Evolutionary conservation across 2,797 vertebrate genomes (phyloP), one percentile per base, ranked within the genome.

Genomic region (Nyctalus aviator): DNA sequence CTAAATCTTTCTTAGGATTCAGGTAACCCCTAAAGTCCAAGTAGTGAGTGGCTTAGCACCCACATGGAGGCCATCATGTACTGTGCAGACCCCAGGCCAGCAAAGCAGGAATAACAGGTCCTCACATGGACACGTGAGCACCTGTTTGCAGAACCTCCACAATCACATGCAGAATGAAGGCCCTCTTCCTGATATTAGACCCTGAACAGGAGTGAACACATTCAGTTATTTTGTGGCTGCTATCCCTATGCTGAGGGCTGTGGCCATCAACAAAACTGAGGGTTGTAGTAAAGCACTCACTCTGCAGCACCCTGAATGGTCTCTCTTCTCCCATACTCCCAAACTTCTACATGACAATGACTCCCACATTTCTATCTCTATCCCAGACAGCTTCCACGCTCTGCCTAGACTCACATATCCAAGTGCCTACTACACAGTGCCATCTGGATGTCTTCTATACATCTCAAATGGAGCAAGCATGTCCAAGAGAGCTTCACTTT

Each of bases 1-100:
- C 20, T 77, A 64, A 44, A 46, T 71, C 50, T 87, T 89, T 84
- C 41, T 88, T 64, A 73, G 87, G 68, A 89, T 93, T 44, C 87
- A 50, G 76, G 55, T 88, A 75, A 66, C 15, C 44, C 55, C n/a
- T 21, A 32, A 27, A 27, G 84, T 77, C 46, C 53, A 69, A 18
- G 66, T n/a, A 81, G 46, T 4, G 7, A 72, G 11, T 73, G 35
- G 85, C 15, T 68, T 7, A 30, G 48, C 23, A 88, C 68, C 72
- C 75, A 77, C 10, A 62, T 59, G 14, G 44, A 59, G 84, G 86
- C 32, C 53, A 73, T 25, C 4, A 6, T 1, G 3, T 55, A 75
- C 46, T 57, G n/a, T 27, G 27, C 64, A 64, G 30, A 84, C 23
- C 64, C 44, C 20, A 53, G 30, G 66, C 41, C 46, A 69, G 66